These are phyloP conservation scores for Phoxinus phoxinus DNA, from an alignment of 2,113 vertebrate species.

Conservation along the genomic window DNA sequence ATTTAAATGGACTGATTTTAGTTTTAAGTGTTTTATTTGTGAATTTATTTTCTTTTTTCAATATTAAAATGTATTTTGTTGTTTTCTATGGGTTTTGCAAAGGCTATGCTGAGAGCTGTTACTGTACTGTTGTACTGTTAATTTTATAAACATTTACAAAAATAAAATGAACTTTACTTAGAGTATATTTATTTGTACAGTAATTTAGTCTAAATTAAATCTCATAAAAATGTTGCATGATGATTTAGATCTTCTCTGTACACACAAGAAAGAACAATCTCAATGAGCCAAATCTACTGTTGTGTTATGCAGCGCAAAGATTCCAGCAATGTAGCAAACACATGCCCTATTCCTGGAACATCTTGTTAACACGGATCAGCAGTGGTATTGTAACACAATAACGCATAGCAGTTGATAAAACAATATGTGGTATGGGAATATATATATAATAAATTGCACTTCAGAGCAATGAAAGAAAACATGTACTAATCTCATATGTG, in stretches of 20 bases:
- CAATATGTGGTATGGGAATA: not conserved
- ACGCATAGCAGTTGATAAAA: not conserved
- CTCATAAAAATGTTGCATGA: not conserved
- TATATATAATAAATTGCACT: no score
- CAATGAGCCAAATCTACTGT: not conserved
- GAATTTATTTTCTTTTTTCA: not conserved
- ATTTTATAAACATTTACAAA: not conserved
- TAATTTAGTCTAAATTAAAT: not conserved
- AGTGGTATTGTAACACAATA: not conserved
- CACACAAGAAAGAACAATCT: not conserved
- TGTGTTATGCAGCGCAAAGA: not conserved
- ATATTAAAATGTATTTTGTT: not conserved
- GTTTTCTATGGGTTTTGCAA: not conserved
- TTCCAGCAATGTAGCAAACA: conserved; percentile 3
- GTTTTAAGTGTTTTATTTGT: not conserved
- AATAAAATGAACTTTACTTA: not conserved
- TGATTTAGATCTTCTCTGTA: not conserved
- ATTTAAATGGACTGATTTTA: not conserved
- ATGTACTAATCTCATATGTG: not conserved
- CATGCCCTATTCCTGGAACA: conserved; percentile 29
- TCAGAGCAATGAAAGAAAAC: not conserved
- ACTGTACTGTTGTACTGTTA: no score
- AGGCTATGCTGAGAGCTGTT: no score
- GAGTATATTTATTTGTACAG: not conserved
- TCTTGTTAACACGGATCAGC: conserved; percentile 7